Evolutionary conservation across 2,113 vertebrate genomes (phyloP).

Genomic region (Muntiacus muntjak): DNA sequence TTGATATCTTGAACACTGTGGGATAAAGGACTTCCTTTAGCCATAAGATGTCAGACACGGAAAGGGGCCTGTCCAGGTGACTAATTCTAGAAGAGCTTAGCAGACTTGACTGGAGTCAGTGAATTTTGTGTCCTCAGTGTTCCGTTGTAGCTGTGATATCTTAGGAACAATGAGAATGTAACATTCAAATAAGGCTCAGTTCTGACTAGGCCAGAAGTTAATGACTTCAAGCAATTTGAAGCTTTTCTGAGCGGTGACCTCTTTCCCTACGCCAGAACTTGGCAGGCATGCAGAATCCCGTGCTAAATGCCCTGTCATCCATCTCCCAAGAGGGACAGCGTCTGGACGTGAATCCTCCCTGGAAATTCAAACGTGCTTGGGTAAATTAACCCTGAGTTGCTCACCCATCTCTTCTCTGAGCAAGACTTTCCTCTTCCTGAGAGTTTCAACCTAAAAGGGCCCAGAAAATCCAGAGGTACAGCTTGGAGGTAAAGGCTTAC

Average conservation of each 20-base stretch:
- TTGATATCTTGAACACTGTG: not conserved
- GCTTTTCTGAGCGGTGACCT: not conserved
- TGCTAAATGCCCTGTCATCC: not conserved
- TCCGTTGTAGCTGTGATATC: not conserved
- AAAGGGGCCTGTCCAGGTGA: not conserved
- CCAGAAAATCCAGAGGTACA: not conserved
- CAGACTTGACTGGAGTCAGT: not conserved
- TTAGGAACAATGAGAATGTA: not conserved
- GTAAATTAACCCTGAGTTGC: not conserved
- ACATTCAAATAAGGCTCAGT: not conserved
- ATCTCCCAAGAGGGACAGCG: not conserved
- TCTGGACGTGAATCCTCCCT: not conserved
- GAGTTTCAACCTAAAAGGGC: not conserved
- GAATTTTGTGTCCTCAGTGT: not conserved
- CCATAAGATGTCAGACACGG: not conserved
- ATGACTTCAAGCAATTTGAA: not conserved
- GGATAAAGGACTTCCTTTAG: not conserved
- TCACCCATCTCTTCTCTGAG: not conserved
- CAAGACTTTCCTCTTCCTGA: not conserved
- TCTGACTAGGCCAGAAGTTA: not conserved
- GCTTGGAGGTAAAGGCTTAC: not conserved
- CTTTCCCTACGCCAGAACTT: not conserved
- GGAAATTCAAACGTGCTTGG: not conserved
- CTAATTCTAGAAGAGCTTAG: not conserved
- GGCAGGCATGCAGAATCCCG: not conserved